phyloP scores from a whole-genome alignment of 1,140 invertebrate genomes.

The Mactra quadrangularis region DNA sequence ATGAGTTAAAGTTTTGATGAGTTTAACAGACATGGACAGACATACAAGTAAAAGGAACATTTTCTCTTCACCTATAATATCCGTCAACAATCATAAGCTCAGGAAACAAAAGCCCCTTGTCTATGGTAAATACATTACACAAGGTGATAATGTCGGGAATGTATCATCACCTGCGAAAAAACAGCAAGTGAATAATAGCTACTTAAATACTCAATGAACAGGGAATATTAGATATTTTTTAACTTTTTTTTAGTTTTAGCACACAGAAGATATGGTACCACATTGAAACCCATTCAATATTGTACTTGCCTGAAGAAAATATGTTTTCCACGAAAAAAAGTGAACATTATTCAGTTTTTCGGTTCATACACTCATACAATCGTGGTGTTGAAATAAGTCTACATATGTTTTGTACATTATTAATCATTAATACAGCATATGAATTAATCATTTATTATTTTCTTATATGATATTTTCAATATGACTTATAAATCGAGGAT shows the following conservation, averaged over 20 bases:
- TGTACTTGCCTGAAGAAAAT: no score
- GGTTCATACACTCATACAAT: neutral
- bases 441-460: no score
- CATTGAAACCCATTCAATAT: no score
- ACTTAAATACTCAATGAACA: conserved; percentile 48
- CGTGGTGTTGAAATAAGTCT: neutral
- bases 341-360: no score
- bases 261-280: no score
- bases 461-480: no score
- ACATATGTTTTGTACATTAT: neutral
- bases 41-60: conserved; percentile 9
- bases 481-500: no score
- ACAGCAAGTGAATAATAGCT: conserved; percentile 51
- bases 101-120: conserved; percentile 34
- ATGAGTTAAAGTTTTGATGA: conserved; percentile 29
- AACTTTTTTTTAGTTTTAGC: neutral
- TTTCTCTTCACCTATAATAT: conserved; percentile 40
- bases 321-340: no score
- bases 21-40: conserved; percentile 20
- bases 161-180: conserved; percentile 56
- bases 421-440: no score
- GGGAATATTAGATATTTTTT: conserved; percentile 28
- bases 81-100: conserved; percentile 24
- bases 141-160: conserved; percentile 51
- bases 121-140: conserved; percentile 56